These are phyloP conservation scores for Melanotaenia nigrans DNA, from an alignment of 2,797 vertebrate genomes.

Conservation along the genomic window DNA sequence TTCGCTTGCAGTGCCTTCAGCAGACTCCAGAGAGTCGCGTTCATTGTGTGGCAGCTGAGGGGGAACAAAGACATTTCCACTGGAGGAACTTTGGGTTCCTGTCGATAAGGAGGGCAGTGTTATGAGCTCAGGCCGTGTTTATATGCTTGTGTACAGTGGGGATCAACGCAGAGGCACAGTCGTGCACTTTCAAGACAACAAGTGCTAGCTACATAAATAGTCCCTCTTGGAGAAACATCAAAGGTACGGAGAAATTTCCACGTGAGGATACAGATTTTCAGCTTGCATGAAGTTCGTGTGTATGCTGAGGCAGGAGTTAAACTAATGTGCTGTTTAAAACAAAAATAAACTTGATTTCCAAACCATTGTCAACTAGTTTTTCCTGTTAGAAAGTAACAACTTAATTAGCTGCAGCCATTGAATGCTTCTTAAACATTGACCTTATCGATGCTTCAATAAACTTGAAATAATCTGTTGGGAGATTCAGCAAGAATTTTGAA, in stretches of 20 bases:
- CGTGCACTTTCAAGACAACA: slow-evolving; percentile 78
- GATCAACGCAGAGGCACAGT: slow-evolving; percentile 63
- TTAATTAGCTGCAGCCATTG: neutral
- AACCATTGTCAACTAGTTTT: slow-evolving; percentile 1
- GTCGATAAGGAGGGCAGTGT: slow-evolving; percentile 84
- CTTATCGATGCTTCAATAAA: neutral
- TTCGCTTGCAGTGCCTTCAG: slow-evolving; percentile 68
- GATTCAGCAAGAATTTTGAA: neutral
- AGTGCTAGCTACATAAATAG: slow-evolving; percentile 83
- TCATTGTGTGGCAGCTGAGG: slow-evolving; percentile 81
- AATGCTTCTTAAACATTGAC: neutral
- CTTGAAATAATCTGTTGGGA: neutral
- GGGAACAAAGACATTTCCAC: slow-evolving; percentile 87
- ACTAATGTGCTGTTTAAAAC: slow-evolving; percentile 21
- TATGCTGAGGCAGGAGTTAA: slow-evolving; percentile 20
- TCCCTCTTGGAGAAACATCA: slow-evolving; percentile 77
- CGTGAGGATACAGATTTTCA: slow-evolving; percentile 63
- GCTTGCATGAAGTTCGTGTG: slow-evolving; percentile 23
- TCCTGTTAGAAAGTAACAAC: neutral
- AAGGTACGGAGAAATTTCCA: slow-evolving; percentile 75
- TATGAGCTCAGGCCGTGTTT: slow-evolving; percentile 76
- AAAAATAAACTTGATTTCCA: slow-evolving; percentile 10
- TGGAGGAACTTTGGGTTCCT: slow-evolving; percentile 87
- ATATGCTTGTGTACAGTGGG: slow-evolving; percentile 79
- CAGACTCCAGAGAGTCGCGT: slow-evolving; percentile 83